These are phyloP conservation scores for Colossoma macropomum DNA, from an alignment of 2,113 vertebrate genomes.

Conservation along the genomic window DNA sequence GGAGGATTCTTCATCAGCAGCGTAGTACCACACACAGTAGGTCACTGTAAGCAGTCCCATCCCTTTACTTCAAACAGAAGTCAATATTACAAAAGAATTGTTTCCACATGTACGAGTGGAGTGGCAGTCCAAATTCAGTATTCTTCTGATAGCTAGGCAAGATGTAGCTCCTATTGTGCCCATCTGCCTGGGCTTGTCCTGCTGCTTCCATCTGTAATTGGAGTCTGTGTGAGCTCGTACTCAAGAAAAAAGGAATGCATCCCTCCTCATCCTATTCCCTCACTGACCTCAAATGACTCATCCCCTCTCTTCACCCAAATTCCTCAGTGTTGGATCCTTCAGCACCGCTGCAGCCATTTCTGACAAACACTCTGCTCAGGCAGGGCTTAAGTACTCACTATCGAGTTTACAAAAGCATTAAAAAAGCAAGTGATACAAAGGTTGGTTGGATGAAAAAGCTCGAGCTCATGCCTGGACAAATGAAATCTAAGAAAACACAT, in stretches of 20 bases:
- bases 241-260: background rate
- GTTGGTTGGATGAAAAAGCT: slow-evolving; percentile 48
- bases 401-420: slow-evolving; percentile 58
- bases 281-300: slow-evolving; percentile 66
- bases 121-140: slow-evolving; percentile 15
- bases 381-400: slow-evolving; percentile 51
- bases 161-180: slow-evolving; percentile 7
- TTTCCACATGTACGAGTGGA: slow-evolving; percentile 27
- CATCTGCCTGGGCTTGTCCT: slow-evolving; percentile 27
- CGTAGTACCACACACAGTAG: background rate
- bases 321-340: slow-evolving; percentile 71
- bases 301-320: slow-evolving; percentile 69
- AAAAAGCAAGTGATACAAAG: slow-evolving; percentile 46
- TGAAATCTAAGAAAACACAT: slow-evolving; percentile 50
- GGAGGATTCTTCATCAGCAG: background rate
- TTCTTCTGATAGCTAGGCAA: background rate
- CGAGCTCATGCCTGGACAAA: slow-evolving; percentile 48
- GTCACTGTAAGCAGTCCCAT: background rate
- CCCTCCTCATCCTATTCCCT: slow-evolving; percentile 43
- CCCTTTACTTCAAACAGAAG: background rate
- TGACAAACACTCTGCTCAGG: slow-evolving; percentile 63
- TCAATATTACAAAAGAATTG: slow-evolving; percentile 15
- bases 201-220: slow-evolving; percentile 16
- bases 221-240: background rate
- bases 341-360: slow-evolving; percentile 63